These are phyloP conservation scores for Alcedo atthis DNA, from an alignment of 2,797 vertebrate genomes.

Conservation along the genomic window DNA sequence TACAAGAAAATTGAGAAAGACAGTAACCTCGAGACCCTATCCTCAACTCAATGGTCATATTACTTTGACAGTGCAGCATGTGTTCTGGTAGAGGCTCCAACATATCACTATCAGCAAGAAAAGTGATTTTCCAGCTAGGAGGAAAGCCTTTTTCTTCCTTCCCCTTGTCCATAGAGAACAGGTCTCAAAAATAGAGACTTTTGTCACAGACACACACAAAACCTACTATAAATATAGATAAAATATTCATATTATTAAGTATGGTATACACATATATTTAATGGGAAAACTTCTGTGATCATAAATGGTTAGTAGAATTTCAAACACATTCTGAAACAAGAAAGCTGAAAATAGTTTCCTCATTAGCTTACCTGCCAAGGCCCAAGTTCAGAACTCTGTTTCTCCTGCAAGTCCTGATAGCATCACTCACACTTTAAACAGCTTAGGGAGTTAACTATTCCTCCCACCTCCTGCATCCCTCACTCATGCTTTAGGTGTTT, in stretches of 20 bases:
- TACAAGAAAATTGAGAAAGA: slow-evolving; percentile 42
- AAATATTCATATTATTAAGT: neutral
- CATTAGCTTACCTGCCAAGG: slow-evolving; percentile 39
- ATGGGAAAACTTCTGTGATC: neutral
- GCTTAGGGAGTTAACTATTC: slow-evolving; percentile 1
- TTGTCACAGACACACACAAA: neutral
- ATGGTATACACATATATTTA: neutral
- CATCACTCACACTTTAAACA: slow-evolving; percentile 47
- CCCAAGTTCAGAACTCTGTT: slow-evolving; percentile 28
- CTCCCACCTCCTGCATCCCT: neutral
- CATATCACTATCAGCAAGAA: slow-evolving; percentile 20
- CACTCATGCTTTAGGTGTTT: slow-evolving; percentile 34
- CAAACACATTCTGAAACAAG: neutral
- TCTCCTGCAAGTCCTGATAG: slow-evolving; percentile 17
- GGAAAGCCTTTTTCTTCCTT: neutral
- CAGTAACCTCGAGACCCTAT: slow-evolving; percentile 6
- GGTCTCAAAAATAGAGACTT: neutral
- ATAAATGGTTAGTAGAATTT: slow-evolving; percentile 30
- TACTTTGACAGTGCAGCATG: slow-evolving; percentile 47
- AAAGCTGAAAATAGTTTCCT: slow-evolving; percentile 45
- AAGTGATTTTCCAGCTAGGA: slow-evolving; percentile 21
- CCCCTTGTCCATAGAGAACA: neutral
- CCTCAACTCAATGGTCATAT: slow-evolving; percentile 17
- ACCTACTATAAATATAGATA: neutral
- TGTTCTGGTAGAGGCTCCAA: slow-evolving; percentile 15